A percentile compares a stretch with the other conserved stretches of the same genome.
These are phyloP conservation scores for Hemicordylus capensis DNA, from an alignment of 2,113 vertebrate genomes.

Conservation along the genomic window DNA sequence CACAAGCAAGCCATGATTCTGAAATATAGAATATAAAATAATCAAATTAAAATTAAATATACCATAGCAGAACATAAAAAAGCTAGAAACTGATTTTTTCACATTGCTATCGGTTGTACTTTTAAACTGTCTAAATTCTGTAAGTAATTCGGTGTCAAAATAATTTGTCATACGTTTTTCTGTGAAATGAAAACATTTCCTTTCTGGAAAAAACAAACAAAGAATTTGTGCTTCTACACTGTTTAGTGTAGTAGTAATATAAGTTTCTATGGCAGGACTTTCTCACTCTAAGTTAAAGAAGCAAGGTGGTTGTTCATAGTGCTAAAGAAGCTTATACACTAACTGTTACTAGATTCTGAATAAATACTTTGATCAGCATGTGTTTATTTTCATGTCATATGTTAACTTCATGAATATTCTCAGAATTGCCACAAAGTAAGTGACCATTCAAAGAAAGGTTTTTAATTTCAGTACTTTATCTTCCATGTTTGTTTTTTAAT, in stretches of 20 bases:
- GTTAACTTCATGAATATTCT: background rate
- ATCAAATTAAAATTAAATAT: slow-evolving; percentile 88
- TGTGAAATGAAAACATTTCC: background rate
- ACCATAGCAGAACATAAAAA: slow-evolving; percentile 73
- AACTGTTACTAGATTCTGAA: background rate
- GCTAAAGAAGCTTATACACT: background rate
- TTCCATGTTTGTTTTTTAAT: background rate
- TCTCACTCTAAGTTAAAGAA: background rate
- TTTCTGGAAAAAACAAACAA: background rate
- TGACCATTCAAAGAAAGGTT: background rate
- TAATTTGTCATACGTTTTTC: background rate
- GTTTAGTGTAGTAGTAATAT: background rate
- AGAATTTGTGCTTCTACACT: background rate
- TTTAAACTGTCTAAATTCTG: slow-evolving; percentile 38
- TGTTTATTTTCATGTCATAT: background rate
- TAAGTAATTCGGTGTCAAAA: background rate
- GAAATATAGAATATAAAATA: slow-evolving; percentile 67
- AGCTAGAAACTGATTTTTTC: slow-evolving; percentile 70
- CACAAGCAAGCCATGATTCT: slow-evolving; percentile 60
- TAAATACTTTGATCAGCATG: background rate
- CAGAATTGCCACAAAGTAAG: background rate
- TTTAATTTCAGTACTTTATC: background rate
- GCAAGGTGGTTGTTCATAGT: background rate
- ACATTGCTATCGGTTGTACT: slow-evolving; percentile 73
- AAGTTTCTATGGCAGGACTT: background rate